Conservation (phyloP, 2,113 vertebrate species). For the Oreotrochilus melanogaster region DNA sequence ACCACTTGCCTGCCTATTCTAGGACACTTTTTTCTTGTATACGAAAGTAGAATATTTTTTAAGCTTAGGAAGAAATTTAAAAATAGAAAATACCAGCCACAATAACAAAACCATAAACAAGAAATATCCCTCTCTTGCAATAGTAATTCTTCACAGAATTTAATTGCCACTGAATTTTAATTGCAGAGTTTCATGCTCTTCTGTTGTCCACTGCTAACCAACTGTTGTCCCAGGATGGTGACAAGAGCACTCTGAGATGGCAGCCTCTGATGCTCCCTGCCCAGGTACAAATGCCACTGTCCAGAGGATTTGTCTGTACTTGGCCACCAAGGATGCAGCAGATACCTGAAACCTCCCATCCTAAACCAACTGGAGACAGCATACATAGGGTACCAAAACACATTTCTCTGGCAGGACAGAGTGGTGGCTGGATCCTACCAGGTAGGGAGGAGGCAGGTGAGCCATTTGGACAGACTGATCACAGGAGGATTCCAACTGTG, state of each 20-base stretch:
- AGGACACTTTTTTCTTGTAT: neutral
- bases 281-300: neutral
- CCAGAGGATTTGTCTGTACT: neutral
- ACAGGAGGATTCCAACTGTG: neutral
- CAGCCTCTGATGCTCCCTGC: neutral
- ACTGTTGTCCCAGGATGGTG: neutral
- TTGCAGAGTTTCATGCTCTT: neutral
- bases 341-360: neutral
- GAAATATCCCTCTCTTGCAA: neutral
- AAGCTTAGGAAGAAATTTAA: neutral
- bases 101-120: neutral
- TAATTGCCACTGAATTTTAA: neutral
- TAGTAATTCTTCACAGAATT: neutral
- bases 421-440: rapidly evolving
- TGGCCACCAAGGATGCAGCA: too few relatives aligned
- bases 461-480: rapidly evolving
- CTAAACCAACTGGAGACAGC: rapidly evolving
- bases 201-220: neutral
- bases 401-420: neutral
- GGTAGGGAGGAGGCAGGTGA: neutral
- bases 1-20: neutral
- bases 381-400: rapidly evolving
- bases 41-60: neutral
- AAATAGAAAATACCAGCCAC: neutral
- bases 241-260: neutral